Evolutionary conservation across 2,888 invertebrate genomes (phyloP), one percentile per base, ranked within the genome.

Genomic region (Dynastes maya): DNA sequence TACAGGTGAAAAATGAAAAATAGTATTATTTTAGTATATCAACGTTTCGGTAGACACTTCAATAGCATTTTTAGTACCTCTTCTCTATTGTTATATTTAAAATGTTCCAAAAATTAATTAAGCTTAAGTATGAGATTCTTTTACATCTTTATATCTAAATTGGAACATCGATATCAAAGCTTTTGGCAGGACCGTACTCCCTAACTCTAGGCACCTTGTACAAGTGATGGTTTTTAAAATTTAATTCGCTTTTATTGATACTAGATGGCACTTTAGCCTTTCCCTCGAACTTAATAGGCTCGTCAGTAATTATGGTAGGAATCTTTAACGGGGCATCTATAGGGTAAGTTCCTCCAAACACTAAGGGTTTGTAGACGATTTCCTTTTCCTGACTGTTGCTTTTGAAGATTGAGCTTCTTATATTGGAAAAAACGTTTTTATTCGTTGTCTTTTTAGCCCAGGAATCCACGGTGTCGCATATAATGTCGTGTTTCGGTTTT

Each of bases 341-440:
- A 3, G 96, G 96, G 90, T 92, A 97, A 2, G 96, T 97, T 75
- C 96, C 96, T 83, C 95, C 95, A 87, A 95, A 96, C 80, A 96
- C 91, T 67, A 96, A 91, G 80, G 94, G 94, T 85, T 92, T 93
- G 86, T 90, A 92, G 22, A 87, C 83, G 6, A 88, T 82, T 72
- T 85, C 84, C 78, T 88, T 87, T 27, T 86, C 85, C 6, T 82
- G 81, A 78, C 77, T 84, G 65, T 80, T 83, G 63, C 83, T 85
- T 79, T 85, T 87, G 80, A 89, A 88, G 58, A 89, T 79, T 3
- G 87, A 86, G 81, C 87, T 87, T 82, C 84, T 87, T 8, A 89
- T 80, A 78, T 88, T 88, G 49, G 86, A 86, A 79, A 86, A 87
- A 78, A 88, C 85, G 77, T 86, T 87, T 9, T 29, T 74, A 80